Evolutionary conservation across 2,113 vertebrate genomes (phyloP).

Genomic region (Damaliscus lunatus): DNA sequence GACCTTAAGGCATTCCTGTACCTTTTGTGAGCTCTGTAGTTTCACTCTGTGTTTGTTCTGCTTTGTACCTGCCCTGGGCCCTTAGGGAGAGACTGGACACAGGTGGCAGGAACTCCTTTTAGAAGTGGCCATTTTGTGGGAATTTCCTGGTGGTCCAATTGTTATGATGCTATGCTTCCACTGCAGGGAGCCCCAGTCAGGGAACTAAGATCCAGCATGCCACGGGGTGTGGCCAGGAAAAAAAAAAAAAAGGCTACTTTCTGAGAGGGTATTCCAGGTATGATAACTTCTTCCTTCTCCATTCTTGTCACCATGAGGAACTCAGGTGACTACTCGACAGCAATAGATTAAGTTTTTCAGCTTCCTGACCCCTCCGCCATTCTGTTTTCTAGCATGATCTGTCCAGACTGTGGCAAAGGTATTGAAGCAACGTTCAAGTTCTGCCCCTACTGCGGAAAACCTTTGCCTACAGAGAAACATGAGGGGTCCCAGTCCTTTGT

Average conservation of each 20-base stretch:
- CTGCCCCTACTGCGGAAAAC: slow-evolving; percentile 88
- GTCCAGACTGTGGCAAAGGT: slow-evolving; percentile 87
- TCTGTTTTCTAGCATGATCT: slow-evolving; percentile 80
- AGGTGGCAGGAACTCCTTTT: not conserved
- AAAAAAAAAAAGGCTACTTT: not conserved
- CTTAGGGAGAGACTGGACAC: not conserved
- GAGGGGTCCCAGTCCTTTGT: not conserved
- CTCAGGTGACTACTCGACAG: fast-evolving
- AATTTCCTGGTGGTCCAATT: not conserved
- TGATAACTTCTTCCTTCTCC: not conserved
- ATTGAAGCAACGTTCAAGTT: slow-evolving; percentile 85
- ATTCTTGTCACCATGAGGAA: fast-evolving
- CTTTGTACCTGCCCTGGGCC: not conserved
- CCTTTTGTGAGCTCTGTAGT: not conserved
- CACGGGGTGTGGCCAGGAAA: not conserved
- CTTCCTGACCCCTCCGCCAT: not conserved
- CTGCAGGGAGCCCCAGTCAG: not conserved
- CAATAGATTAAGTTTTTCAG: not conserved
- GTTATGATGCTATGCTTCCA: not conserved
- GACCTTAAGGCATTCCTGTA: fast-evolving
- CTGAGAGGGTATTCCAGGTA: not conserved
- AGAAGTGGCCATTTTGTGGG: not conserved
- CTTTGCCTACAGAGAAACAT: slow-evolving; percentile 72
- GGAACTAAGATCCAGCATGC: not conserved
- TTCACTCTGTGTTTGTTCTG: not conserved